Evolutionary conservation across 1,140 invertebrate species (phyloP).

Genomic region (Zeugodacus cucurbitae): DNA sequence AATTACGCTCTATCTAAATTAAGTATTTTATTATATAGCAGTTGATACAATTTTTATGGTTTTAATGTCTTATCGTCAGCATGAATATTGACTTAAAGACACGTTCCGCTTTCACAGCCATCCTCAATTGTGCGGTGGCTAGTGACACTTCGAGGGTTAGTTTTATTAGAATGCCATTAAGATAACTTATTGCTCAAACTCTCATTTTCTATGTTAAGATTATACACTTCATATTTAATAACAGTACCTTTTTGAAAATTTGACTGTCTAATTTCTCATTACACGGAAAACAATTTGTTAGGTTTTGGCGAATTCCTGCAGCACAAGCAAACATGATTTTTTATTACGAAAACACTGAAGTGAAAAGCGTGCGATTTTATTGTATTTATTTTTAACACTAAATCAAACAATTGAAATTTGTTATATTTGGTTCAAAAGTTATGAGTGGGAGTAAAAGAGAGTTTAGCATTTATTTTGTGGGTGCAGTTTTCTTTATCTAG

Average conservation of each 20-base stretch:
- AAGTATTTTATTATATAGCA: no score
- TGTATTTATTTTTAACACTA: background rate
- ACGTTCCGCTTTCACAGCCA: no score
- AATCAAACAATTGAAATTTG: background rate
- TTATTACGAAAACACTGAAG: background rate
- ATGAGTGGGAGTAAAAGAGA: background rate
- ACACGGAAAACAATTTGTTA: background rate
- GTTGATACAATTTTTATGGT: no score
- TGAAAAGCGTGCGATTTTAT: background rate
- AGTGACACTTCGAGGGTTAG: no score
- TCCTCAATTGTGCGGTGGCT: no score
- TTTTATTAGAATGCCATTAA: no score
- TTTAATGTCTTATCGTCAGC: no score
- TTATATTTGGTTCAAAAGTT: background rate
- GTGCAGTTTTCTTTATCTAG: background rate
- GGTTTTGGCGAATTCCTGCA: background rate
- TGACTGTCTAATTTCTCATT: background rate
- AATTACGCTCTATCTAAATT: no score
- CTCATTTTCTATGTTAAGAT: no score
- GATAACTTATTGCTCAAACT: no score
- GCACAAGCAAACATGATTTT: background rate
- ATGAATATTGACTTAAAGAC: no score
- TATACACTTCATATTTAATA: background rate
- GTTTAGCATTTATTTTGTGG: background rate
- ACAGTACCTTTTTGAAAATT: background rate